Evolutionary conservation across 2,797 vertebrate genomes (phyloP), one percentile per base, ranked within the genome.

Genomic region (Acanthornis magna): DNA sequence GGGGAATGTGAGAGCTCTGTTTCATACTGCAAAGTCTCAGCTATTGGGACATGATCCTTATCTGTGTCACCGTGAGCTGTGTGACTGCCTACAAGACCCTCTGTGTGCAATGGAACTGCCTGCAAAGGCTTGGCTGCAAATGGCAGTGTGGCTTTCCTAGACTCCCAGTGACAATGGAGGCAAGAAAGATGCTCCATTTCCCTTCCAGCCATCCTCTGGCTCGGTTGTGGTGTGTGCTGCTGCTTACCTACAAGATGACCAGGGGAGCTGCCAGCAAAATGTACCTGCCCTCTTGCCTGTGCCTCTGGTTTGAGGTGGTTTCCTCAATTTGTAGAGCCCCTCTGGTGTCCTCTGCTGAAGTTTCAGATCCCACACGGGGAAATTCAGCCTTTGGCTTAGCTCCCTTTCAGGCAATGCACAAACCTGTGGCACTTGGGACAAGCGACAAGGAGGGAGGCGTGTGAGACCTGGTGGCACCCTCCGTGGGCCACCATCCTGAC

Each of bases 361-460:
- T 26, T 47, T 50, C 40, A 47, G 16, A n/a, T 27, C 40, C 45
- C 50, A 29, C 0, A 2, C 7, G 60, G 51, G 14, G 43, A 92
- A 68, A 42, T 57, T 32, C 58, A 67, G 21, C 51, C n/a, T 51
- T 53, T 5, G 13, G 29, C 55, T 76, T 0, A 0, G 8, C 42
- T 76, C 10, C 19, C 34, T 76, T 43, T 34, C 38, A 43, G 65
- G 36, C 43, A 34, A 10, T 3, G 7, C 19, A 27, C 22, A 23
- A 82, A 53, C 21, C 53, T 6, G 10, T 3, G 3, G 42, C 6
- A 8, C 25, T 67, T 32, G n/a, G 2, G 22, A 32, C 0, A 7
- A 38, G 36, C 20, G n/a, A 18, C 6, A 3, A 5, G 11, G 9
- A 67, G 20, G 26, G 36, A 36, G 22, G 14, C 1, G 1, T 25